phyloP scores from a whole-genome alignment of 2,113 vertebrate genomes.

The Bufo bufo region DNA sequence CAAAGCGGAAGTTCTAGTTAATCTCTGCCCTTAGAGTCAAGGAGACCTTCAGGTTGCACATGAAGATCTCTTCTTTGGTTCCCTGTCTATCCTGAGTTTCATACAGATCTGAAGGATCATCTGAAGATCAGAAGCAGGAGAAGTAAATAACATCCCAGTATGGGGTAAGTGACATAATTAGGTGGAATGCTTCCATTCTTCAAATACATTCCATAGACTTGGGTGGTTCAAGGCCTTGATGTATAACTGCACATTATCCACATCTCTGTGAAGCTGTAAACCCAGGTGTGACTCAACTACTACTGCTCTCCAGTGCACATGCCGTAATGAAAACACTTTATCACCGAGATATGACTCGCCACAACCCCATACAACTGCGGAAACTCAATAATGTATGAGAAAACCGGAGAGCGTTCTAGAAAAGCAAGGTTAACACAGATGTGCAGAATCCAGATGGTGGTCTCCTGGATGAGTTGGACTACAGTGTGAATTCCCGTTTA shows the following conservation, averaged over 20 bases:
- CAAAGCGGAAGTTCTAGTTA: too few species aligned
- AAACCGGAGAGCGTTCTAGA: neutral
- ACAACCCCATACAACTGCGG: neutral
- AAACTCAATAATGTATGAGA: conserved; percentile 12
- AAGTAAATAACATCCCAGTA: too few species aligned
- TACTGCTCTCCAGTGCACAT: neutral
- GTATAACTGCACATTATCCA: neutral
- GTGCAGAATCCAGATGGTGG: neutral
- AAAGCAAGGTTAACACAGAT: neutral
- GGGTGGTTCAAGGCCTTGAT: neutral
- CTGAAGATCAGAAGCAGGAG: too few species aligned
- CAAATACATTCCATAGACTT: neutral
- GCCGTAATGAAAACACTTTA: conserved; percentile 8
- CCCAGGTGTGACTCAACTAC: neutral
- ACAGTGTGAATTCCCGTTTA: too few species aligned
- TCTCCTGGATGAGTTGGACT: too few species aligned
- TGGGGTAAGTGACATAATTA: too few species aligned
- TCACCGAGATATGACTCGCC: neutral
- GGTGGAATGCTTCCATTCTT: neutral
- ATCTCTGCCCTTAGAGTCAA: too few species aligned
- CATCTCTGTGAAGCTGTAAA: neutral
- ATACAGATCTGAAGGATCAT: too few species aligned
- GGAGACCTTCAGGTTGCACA: too few species aligned
- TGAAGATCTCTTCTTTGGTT: too few species aligned
- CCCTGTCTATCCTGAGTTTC: too few species aligned